phyloP scores from a whole-genome alignment of 2,888 invertebrate genomes.

The Callinectes sapidus region DNA sequence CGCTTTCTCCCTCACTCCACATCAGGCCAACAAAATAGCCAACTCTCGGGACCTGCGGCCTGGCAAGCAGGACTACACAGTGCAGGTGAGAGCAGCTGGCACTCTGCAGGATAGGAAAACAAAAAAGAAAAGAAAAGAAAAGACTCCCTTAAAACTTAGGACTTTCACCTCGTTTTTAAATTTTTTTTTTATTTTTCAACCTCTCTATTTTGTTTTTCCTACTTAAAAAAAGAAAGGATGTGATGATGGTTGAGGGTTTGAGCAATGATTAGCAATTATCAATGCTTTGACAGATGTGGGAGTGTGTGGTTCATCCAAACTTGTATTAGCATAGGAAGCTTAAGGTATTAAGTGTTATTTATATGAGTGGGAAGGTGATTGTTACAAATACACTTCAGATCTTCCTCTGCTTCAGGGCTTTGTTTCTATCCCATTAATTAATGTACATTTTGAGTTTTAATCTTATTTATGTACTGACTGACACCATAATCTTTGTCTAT shows the following conservation, averaged over 20 bases:
- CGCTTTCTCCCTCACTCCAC: slow-evolving; percentile 92
- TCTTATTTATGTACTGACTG: background rate
- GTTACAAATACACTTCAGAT: no score
- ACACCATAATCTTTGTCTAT: background rate
- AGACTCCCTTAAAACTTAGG: no score
- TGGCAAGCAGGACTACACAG: slow-evolving; percentile 84
- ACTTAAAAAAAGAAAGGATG: no score
- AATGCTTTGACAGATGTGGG: background rate
- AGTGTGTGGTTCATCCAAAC: background rate
- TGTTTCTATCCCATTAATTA: no score
- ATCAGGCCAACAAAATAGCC: slow-evolving; percentile 93
- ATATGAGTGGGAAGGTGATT: no score
- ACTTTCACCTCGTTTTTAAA: no score
- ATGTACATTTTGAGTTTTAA: no score
- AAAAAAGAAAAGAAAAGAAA: no score
- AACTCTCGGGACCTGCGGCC: slow-evolving; percentile 82
- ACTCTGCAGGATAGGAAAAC: background rate
- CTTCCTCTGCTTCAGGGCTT: no score
- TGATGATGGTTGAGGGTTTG: background rate
- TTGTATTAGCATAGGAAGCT: background rate
- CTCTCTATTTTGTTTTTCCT: no score
- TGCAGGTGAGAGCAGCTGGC: slow-evolving; percentile 79
- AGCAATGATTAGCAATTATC: background rate
- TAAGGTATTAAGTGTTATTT: background rate
- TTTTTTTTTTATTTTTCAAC: no score